Percentiles rank a stretch among this genome's conserved stretches.
Evolutionary conservation across 2,888 invertebrate species (phyloP).

Genomic region (Drosophila peninsularis): DNA sequence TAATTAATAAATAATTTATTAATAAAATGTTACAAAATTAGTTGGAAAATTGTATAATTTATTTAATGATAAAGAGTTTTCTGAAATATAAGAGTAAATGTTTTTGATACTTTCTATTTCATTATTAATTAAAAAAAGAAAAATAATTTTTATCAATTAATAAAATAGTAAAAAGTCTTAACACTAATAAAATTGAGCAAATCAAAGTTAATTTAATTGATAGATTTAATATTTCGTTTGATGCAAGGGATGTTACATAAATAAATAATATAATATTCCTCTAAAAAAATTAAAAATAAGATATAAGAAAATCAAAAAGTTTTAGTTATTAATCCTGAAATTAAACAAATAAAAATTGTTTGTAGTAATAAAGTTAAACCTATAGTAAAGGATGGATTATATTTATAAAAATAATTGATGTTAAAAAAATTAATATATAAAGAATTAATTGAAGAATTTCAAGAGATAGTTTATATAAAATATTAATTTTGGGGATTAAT

Average conservation of each 20-base stretch:
- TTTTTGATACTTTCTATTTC: no score
- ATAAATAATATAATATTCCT: not conserved
- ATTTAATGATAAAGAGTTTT: no score
- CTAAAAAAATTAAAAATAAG: not conserved
- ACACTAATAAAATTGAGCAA: constrained; percentile 44
- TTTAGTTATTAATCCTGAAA: not conserved
- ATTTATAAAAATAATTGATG: not conserved
- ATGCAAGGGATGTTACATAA: no score
- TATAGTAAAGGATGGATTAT: not conserved
- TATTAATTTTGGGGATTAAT: constrained; percentile 90
- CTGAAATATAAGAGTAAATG: no score
- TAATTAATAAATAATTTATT: no score
- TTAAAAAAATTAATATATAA: not conserved
- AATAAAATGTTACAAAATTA: no score
- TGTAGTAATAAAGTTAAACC: not conserved
- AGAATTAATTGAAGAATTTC: not conserved
- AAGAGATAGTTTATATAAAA: constrained; percentile 84
- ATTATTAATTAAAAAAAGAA: not conserved
- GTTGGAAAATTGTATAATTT: no score
- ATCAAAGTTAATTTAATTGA: no score
- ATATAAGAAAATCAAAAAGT: not conserved
- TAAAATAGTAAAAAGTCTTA: no score
- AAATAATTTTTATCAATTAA: no score
- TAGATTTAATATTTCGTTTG: no score
- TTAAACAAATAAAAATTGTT: not conserved